Evolutionary conservation across 2,888 invertebrate genomes (phyloP), one percentile per base, ranked within the genome.

Genomic region (Mythimna albipuncta): DNA sequence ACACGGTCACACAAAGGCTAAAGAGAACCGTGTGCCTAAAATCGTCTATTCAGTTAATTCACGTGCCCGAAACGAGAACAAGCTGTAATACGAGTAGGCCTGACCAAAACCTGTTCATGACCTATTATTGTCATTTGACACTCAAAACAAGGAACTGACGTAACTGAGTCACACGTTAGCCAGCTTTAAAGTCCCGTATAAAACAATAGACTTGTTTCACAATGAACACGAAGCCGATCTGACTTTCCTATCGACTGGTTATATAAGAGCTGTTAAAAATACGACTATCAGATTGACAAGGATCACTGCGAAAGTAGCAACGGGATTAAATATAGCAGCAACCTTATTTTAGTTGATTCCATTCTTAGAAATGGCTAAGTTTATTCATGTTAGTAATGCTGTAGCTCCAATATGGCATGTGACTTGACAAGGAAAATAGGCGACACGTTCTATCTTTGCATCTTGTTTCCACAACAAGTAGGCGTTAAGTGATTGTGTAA

Each of bases 131-230:
- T 89, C 87, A 90, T 85, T 87, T 84, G 85, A 86, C 76, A 85
- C 85, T 85, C 82, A 83, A 84, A 89, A 89, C 85, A 88, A 90
- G 90, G 87, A 90, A 89, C 88, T 91, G 89, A 90, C 88, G 89
- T 88, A 91, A 90, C 73, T 62, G 58, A 72, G 26, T 77, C 78
- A 72, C 66, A 75, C 62, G 63, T 38, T 63, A 69, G 44, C 72
- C 61, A 67, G 71, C 62, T 77, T 84, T 67, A 55, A 77, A 82
- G 50, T 81, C 79, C 81, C 85, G 83, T 69, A 78, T 84, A 82
- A 89, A 85, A 90, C 89, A 92, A 90, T 89, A 81, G 85, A 82
- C 55, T 62, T 35, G 63, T 75, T 78, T 76, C 74, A 78, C 75
- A 82, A 75, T 69, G 61, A 76, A 71, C 81, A 68, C 72, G 81